Percentiles rank a stretch among this genome's conserved stretches.
Conservation (phyloP, 2,797 vertebrate genomes). For the Acrocephalus scirpaceus region DNA sequence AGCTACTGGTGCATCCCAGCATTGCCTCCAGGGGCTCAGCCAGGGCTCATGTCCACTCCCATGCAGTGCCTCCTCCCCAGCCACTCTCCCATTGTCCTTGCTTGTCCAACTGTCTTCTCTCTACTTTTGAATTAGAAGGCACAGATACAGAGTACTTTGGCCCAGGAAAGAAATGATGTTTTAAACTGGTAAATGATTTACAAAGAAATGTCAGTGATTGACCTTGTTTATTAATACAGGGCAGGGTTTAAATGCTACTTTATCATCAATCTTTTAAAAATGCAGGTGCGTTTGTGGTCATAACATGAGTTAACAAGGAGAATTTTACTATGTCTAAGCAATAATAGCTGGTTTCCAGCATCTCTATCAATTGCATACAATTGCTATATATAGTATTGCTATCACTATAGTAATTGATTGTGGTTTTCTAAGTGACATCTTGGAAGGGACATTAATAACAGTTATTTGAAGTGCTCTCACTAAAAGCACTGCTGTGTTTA, state of each 20-base stretch:
- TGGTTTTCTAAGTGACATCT: constrained; percentile 6
- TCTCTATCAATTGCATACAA: neutral
- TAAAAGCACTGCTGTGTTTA: constrained; percentile 12
- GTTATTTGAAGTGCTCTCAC: neutral
- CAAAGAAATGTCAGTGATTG: neutral
- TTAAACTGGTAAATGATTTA: neutral
- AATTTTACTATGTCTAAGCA: neutral
- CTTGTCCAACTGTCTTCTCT: neutral
- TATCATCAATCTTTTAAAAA: neutral
- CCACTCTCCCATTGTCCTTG: neutral
- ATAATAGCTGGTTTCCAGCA: neutral
- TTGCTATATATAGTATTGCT: neutral
- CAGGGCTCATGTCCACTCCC: neutral
- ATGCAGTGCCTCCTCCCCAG: neutral
- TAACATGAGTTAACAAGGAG: neutral
- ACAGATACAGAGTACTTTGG: neutral
- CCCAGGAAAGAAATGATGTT: neutral
- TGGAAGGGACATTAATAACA: constrained; percentile 17
- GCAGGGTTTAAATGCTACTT: neutral
- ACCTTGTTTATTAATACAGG: neutral
- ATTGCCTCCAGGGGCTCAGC: fast-evolving
- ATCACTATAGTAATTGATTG: neutral
- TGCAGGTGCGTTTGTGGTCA: neutral
- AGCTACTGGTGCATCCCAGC: neutral
- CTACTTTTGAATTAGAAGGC: neutral